Evolutionary conservation across 2,888 invertebrate genomes (phyloP), one percentile per base, ranked within the genome.

Genomic region (Cheiracanthium punctorium): DNA sequence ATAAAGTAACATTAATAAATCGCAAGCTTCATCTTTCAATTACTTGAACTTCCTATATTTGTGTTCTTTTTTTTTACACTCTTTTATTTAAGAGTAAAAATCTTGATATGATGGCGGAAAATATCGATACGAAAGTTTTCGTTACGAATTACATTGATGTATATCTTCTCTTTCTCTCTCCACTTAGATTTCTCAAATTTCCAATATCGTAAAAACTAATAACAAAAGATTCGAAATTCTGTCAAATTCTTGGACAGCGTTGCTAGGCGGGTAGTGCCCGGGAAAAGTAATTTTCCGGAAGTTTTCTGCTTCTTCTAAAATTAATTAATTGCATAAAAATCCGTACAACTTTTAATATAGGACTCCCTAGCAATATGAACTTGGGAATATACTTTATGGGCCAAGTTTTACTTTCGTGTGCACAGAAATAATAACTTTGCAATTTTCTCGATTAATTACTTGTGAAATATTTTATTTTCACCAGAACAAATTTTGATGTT

Each of bases 11-110:
- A 41, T 67, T 76, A 76, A 76, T 67, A 76, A 65, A n/a, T 33
- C 8, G 41, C 4, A 17, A 65, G 75, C 67, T 43, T 76, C 65
- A 29, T 65, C 41, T 76, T 76, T 76, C 75, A 76, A 65, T 65
- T 65, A 65, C 43, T 28, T 29, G 12, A 58, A 58, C n/a, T 74
- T 37, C 67, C 17, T n/a, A 41, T 76, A 32, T 74, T 74, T 64
- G 28, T 58, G 17, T 75, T 37, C 37, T 8, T 30, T n/a, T 52
- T 32, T 10, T 37, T 24, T 33, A 20, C 17, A 41, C 10, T 58
- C 4, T 58, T 58, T 10, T 48, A 4, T 10, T 37, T 37, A 2
- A 24, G 58, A 24, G 58, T 58, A 17, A 24, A 20, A 20, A 24
- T 7, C 24, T n/a, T 24, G 1, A 17, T 2, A 24, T 58, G 58